A percentile compares a stretch with the other conserved stretches of the same genome.
Evolutionary conservation across 2,113 vertebrate genomes (phyloP).

Genomic region (Ochotona curzoniae): DNA sequence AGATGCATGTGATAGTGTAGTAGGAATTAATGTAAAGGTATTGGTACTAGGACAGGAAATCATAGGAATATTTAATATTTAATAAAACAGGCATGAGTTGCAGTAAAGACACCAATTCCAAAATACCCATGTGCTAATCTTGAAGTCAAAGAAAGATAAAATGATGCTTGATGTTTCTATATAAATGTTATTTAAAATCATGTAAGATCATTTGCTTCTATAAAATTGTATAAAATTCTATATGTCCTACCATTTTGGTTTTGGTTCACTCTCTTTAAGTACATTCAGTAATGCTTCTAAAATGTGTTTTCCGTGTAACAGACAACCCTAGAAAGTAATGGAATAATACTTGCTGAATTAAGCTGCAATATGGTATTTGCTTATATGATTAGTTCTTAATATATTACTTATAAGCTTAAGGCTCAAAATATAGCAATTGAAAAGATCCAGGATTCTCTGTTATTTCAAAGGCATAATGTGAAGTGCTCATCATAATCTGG

Average conservation of each 20-base stretch:
- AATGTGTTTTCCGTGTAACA: conserved; percentile 16
- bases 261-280: not conserved
- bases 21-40: not conserved
- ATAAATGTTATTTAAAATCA: not conserved
- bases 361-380: not conserved
- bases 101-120: not conserved
- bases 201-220: not conserved
- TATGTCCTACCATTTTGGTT: not conserved
- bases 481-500: conserved; percentile 71
- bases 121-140: not conserved
- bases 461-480: conserved; percentile 78
- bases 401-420: conserved; percentile 66
- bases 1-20: not conserved
- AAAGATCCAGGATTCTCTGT: conserved; percentile 55
- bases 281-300: not conserved
- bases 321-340: conserved; percentile 39
- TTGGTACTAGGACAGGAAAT: not conserved
- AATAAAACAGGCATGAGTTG: not conserved
- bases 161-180: not conserved
- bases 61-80: not conserved
- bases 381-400: conserved; percentile 63
- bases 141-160: not conserved
- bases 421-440: conserved; percentile 55
- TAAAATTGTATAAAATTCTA: not conserved
- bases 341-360: conserved; percentile 48